Evolutionary conservation across 2,888 invertebrate species (phyloP), one percentile per base, ranked within the genome.

Genomic region (Phorcus lineatus): DNA sequence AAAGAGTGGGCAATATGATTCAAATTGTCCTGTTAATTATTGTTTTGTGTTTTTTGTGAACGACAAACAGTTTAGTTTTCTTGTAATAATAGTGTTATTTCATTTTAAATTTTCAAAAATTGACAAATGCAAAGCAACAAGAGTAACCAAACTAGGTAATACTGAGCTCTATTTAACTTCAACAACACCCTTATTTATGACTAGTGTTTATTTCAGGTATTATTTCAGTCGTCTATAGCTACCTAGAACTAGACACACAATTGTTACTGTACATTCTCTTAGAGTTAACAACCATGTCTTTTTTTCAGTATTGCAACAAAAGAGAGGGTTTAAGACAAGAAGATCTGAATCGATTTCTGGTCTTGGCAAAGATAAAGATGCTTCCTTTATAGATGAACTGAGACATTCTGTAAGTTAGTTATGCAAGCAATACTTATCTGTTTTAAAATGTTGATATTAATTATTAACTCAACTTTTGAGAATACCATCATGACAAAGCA

Each of bases 321-420:
- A 77, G 16, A 74, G 86, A 31, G 86, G 86, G 2, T 88, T 88
- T 76, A 88, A 88, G 81, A 87, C 88, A 7, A 70, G 81, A n/a
- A 77, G 87, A 9, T 80, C 86, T 24, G 81, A 81, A 17, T 78
- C 79, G 3, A 81, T 52, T 62, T 62, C 78, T 19, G 86, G 86
- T n/a, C 40, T 88, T 36, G 87, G 87, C 7, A 78, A 67, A 28
- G 70, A 80, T 6, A 19, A 28, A 6, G 77, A 81, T 11, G 76
- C 76, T 0, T 83, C 85, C 24, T 24, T 83, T 7, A 57, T 86
- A 17, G 86, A 86, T 62, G 85, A 84, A n/a, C 79, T 87, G 16
- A 80, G 81, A 47, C 79, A 81, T 36, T 83, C 83, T 11, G 85
- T 85, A 79, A 81, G 82, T 79, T 4, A 19, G 17, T 52, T 80